Conservation (phyloP, 2,797 vertebrate genomes). For the Molothrus ater region DNA sequence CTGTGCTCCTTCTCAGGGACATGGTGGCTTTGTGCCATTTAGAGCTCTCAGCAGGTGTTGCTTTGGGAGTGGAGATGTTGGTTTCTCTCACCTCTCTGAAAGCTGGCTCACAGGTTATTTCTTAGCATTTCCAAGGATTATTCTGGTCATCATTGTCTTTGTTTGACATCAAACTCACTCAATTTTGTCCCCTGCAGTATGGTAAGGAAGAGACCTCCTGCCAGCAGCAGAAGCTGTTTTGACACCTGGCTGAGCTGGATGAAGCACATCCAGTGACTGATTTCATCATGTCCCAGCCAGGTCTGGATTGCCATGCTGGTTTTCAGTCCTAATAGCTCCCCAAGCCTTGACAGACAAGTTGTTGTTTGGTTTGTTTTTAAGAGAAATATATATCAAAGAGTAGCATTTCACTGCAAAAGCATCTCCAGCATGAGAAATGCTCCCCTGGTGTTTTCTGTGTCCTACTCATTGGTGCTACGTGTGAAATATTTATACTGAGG, state of each 20-base stretch:
- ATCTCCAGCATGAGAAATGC: neutral
- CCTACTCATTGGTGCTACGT: neutral
- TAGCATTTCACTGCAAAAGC: neutral
- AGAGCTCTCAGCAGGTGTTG: fast-evolving
- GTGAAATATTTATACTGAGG: neutral
- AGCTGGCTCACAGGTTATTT: neutral
- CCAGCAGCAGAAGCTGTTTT: neutral
- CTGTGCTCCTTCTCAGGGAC: neutral
- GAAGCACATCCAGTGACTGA: neutral
- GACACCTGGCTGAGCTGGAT: neutral
- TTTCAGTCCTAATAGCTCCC: neutral
- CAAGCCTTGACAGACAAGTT: neutral
- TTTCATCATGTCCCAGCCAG: neutral
- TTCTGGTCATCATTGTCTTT: neutral
- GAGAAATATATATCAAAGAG: neutral
- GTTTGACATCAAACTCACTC: neutral
- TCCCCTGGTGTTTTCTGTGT: neutral
- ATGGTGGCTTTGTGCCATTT: fast-evolving
- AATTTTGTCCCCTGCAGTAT: neutral
- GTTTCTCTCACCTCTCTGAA: neutral
- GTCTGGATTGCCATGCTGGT: neutral
- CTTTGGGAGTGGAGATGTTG: neutral
- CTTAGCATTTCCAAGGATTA: neutral
- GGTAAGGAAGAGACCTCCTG: neutral
- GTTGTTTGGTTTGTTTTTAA: neutral